Base-by-base conservation (phyloP, 2,113 vertebrate species). In the Eleginops maclovinus region DNA sequence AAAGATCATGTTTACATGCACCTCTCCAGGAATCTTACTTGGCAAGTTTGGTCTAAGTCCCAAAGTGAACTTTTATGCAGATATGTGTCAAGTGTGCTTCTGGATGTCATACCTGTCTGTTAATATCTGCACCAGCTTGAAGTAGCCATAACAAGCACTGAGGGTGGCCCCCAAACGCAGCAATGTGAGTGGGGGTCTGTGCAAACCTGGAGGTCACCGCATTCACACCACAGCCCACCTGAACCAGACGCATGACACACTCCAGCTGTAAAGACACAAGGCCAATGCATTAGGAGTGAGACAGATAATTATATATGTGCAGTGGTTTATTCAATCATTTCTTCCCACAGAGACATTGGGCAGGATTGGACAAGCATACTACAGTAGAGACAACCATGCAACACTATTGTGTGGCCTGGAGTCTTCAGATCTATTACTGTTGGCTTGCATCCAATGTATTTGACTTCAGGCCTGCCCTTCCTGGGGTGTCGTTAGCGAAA, bases 151-250 rank as follows among this genome's bases (percentile, higher is more conserved):
- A 88, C 89, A 99, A 94, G 92, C 98, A 99, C 77, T 96, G 95
- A 68, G 98, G 98, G 94, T 99, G 97, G 77, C 97, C 98, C 90
- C 98, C 98, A 72, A 99, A 99, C 47, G 98, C 98, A 60, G 97
- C 97, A 61, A 97, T 97, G 90, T 99, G 98, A 91, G 96, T 97
- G 59, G 98, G 98, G 19, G 98, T 99, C 95, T 99, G 98, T 44
- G 98, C 97, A 86, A 98, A 99, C 53, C 97, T 96, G 14, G 97
- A 97, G 58, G 98, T 99, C 70, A 95, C 92, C 2, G 95, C 92
- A 77, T 99, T 99, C 84, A 99, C 96, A 2, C 96, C 94, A 67
- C 96, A 96, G 67, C 98, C 98, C 56, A 96, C 97, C 93, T 96
- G 95, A 82, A 99, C 96, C 93, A 99, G 89, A 83, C 96, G 96